Evolutionary conservation across 2,797 vertebrate genomes (phyloP), one percentile per base, ranked within the genome.

Genomic region (Onychomys torridus): DNA sequence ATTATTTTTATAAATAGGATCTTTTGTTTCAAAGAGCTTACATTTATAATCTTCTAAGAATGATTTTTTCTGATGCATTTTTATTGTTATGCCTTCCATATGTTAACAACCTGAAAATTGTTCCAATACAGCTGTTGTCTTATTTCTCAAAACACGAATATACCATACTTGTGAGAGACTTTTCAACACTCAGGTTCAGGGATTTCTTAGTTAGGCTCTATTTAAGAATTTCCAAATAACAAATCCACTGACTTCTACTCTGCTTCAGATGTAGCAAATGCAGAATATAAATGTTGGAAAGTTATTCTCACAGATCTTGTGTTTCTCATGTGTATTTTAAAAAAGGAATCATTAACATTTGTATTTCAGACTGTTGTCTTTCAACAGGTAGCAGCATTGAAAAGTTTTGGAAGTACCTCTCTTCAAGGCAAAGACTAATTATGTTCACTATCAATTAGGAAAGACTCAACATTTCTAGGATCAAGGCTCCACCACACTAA

Each of bases 31-130:
- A 88, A 14, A 43, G 23, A 75, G 4, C 13, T 94, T 49, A 75
- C n/a, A 71, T 93, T 67, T 78, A 69, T 75, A 83, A 89, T 85
- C 5, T 61, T 57, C 5, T 78, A 78, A 95, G 14, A 82, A 69
- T 59, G 13, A 19, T 75, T 86, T 71, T 55, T 63, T 90, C 21
- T 91, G 21, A 67, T 4, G 61, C 2, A 85, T 67, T 96, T 87
- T 83, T 90, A 46, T 91, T 76, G 2, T 89, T 89, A 55, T 2
- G n/a, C 1, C 3, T 93, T 89, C n/a, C 61, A 82, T 94, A 65
- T 92, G 34, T 86, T 89, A 91, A 63, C 34, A 91, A 83, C 2
- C 23, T 93, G 10, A 84, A 95, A 86, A 95, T 82, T 3, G 32
- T 12, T 88, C 32, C 40, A 89, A 23, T 85, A 19, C 55, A 55